Conservation (phyloP, 2,888 invertebrate genomes). For the Morpho deidamia region DNA sequence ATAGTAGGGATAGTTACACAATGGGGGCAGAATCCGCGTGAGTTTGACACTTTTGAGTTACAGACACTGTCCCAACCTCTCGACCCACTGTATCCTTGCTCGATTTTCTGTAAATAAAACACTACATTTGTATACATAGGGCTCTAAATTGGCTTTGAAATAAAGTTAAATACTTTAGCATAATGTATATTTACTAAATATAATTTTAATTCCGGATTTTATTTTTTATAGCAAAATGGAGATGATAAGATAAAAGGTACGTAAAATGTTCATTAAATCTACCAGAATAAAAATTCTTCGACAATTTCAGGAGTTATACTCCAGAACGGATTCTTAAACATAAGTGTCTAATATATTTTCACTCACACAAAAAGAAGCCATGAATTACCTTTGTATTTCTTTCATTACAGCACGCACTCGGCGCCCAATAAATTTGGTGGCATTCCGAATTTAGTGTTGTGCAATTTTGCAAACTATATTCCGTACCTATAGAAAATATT, state of each 20-base stretch:
- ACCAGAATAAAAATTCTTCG: no score
- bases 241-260: no score
- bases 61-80: conserved; percentile 21
- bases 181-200: no score
- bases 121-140: not conserved
- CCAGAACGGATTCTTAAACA: conserved; percentile 20
- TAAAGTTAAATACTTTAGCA: no score
- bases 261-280: no score
- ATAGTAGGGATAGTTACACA: conserved; percentile 8
- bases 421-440: conserved; percentile 73
- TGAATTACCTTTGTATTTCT: conserved; percentile 65
- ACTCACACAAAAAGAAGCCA: conserved; percentile 66
- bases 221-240: no score
- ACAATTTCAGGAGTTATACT: not conserved
- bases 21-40: conserved; percentile 33
- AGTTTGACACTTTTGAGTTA: conserved; percentile 45
- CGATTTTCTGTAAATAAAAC: not conserved
- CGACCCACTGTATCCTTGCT: conserved; percentile 10
- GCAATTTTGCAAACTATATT: conserved; percentile 53
- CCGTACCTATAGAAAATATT: no score
- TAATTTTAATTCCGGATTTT: no score
- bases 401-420: conserved; percentile 70
- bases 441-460: conserved; percentile 59
- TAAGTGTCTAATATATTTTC: conserved; percentile 60
- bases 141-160: not conserved